phyloP scores from a whole-genome alignment of 1,140 invertebrate genomes.

The Drosophila melanogaster region Release_6_plus_ISO1_MT NT_037436.4:1196501-1197000 shows the following conservation, averaged over 20 bases:
- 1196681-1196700: background rate
- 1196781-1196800: background rate
- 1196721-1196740: conserved; percentile 39
- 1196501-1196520: conserved; percentile 60
- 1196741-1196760: conserved; percentile 14
- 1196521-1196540: conserved; percentile 12
- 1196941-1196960: conserved; percentile 85
- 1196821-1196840: background rate
- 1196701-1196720: conserved; percentile 6
- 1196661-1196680: conserved; percentile 43
- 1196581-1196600: conserved; percentile 88
- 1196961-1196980: conserved; percentile 91
- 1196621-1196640: conserved; percentile 84
- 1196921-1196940: conserved; percentile 35
- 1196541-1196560: conserved; percentile 95
- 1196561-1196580: conserved; percentile 93
- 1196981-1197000: conserved; percentile 87
- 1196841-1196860: background rate
- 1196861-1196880: background rate
- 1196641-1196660: conserved; percentile 90
- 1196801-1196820: background rate
- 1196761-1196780: conserved; percentile 23
- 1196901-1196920: background rate
- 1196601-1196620: conserved; percentile 89
- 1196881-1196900: background rate